Percentiles rank a stretch among this genome's conserved stretches.
Conservation (phyloP, 2,888 invertebrate species). For the Sepiola atlantica region DNA sequence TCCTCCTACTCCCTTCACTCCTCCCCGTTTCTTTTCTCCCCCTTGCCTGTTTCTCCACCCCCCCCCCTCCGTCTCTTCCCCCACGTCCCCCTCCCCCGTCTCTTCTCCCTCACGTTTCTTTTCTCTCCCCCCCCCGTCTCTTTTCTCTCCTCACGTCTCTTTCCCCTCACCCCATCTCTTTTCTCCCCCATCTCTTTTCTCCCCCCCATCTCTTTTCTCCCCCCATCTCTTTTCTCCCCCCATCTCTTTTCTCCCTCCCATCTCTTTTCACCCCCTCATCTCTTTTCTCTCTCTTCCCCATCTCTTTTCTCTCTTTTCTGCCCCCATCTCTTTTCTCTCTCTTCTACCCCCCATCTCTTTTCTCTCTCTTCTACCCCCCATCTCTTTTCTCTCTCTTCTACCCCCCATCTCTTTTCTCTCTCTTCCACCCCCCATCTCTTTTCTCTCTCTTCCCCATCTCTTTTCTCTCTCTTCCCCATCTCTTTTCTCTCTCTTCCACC, state of each 20-base stretch:
- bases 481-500: not conserved
- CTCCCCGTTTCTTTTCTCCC: not conserved
- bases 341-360: not conserved
- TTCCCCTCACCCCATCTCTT: not conserved
- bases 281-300: not conserved
- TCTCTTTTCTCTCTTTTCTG: fast-evolving
- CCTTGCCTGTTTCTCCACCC: not conserved
- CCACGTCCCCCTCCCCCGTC: not conserved
- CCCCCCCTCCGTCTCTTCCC: not conserved
- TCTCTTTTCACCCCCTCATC: not conserved
- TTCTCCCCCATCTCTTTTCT: not conserved
- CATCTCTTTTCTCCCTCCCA: not conserved
- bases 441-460: not conserved
- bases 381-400: not conserved
- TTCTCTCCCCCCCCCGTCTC: fast-evolving
- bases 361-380: not conserved
- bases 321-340: not conserved
- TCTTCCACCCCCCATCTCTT: not conserved
- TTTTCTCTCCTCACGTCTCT: not conserved
- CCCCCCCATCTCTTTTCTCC: not conserved
- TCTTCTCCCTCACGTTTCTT: not conserved
- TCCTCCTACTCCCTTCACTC: not conserved
- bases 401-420: not conserved
- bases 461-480: not conserved
- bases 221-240: not conserved